Conservation (phyloP, 2,113 vertebrate species). For the Perca flavescens region DNA sequence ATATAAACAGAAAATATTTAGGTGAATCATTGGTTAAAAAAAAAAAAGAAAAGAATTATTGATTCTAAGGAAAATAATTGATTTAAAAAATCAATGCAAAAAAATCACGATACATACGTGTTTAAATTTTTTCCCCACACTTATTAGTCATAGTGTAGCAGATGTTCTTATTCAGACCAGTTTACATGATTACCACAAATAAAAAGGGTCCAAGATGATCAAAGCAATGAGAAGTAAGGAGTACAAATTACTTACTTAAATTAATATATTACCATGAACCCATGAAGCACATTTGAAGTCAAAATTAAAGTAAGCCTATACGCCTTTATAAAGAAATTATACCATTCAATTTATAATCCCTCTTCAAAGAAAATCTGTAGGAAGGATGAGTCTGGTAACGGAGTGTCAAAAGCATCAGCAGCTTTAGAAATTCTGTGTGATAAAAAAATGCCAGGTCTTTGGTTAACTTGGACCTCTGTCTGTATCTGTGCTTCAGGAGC, state of each 20-base stretch:
- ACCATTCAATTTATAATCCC: background rate
- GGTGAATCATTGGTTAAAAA: no score
- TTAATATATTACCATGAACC: background rate
- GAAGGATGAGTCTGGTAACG: background rate
- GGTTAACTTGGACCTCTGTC: background rate
- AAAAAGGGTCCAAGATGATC: no score
- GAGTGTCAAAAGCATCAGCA: background rate
- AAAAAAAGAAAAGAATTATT: no score
- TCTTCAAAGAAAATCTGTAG: background rate
- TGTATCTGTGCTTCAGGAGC: conserved; percentile 83
- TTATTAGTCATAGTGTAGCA: no score
- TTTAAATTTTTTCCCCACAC: no score
- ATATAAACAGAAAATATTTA: no score
- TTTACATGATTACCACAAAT: background rate
- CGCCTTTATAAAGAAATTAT: no score
- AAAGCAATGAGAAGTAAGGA: background rate
- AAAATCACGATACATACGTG: no score
- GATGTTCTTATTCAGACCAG: background rate
- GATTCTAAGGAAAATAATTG: no score
- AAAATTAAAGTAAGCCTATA: background rate
- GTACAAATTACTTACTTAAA: background rate
- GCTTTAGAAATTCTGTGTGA: background rate
- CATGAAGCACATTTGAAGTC: background rate
- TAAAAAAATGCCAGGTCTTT: background rate
- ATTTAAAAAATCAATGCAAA: no score